phyloP scores from a whole-genome alignment of 2,797 vertebrate species.

The Carapus acus region DNA sequence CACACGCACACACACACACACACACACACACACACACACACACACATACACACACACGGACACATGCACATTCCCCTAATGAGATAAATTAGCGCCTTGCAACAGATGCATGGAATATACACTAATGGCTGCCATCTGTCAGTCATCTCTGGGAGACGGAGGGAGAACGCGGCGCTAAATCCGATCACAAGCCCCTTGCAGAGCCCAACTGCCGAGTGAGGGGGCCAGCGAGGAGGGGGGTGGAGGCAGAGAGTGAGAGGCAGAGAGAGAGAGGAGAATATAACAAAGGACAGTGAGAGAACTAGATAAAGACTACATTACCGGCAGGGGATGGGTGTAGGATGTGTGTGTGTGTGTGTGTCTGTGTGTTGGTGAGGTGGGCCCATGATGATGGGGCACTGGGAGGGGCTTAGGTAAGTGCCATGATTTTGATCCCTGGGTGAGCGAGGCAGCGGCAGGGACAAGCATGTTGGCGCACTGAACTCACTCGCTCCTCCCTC shows the following conservation, averaged over 20 bases:
- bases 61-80: constrained; percentile 66
- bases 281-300: constrained; percentile 40
- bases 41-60: no score
- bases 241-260: constrained; percentile 18
- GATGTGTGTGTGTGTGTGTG: constrained; percentile 43
- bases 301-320: constrained; percentile 29
- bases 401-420: no score
- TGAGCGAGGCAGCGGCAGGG: no score
- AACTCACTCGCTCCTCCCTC: no score
- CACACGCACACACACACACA: no score
- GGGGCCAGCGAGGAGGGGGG: not conserved
- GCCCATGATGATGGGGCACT: constrained; percentile 45
- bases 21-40: no score
- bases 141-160: constrained; percentile 65
- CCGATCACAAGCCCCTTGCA: constrained; percentile 59
- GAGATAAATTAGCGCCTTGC: constrained; percentile 76
- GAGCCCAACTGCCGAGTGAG: constrained; percentile 37
- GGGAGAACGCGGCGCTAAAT: constrained; percentile 59
- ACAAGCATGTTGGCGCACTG: no score
- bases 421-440: no score
- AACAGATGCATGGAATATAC: constrained; percentile 76
- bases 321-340: constrained; percentile 40
- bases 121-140: constrained; percentile 76
- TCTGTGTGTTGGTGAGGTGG: constrained; percentile 17
- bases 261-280: constrained; percentile 15